Evolutionary conservation across 92 coral and sea anemone species (phyloP).

Genomic region (Palythoa grandiflora): DNA sequence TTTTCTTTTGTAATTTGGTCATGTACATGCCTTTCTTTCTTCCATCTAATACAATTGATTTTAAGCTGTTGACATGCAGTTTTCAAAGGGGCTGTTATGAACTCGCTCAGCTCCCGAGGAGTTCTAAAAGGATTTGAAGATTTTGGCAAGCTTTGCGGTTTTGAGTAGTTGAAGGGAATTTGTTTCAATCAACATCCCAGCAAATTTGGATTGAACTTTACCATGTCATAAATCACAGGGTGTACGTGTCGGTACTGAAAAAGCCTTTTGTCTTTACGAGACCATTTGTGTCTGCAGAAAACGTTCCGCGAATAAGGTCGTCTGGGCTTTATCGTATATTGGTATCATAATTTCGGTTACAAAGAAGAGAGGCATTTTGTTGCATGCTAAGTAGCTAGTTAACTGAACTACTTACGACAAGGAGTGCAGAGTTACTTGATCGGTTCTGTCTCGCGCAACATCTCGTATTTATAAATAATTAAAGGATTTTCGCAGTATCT

Average conservation of each 20-base stretch:
- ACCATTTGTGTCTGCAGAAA: not conserved
- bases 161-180: slow-evolving; percentile 12
- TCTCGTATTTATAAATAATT: too few relatives aligned
- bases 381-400: too few relatives aligned
- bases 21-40: not conserved
- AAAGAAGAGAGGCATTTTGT: not conserved
- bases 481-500: too few relatives aligned
- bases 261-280: not conserved
- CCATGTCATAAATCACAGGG: not conserved
- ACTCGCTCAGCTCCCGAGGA: slow-evolving; percentile 1
- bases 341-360: slow-evolving; percentile 3
- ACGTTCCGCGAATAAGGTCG: not conserved
- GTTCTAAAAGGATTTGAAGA: not conserved
- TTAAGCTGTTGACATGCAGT: not conserved
- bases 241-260: not conserved
- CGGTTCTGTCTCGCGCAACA: too few relatives aligned
- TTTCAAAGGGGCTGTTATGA: not conserved
- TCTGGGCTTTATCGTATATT: not conserved
- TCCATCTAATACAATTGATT: not conserved
- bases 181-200: slow-evolving; percentile 23
- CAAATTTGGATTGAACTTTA: not conserved
- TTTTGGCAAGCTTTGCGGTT: not conserved
- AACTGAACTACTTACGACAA: too few relatives aligned
- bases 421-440: too few relatives aligned
- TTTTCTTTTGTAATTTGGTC: not conserved